Evolutionary conservation across 2,113 vertebrate species (phyloP).

Genomic region (Amphiprion percula): DNA sequence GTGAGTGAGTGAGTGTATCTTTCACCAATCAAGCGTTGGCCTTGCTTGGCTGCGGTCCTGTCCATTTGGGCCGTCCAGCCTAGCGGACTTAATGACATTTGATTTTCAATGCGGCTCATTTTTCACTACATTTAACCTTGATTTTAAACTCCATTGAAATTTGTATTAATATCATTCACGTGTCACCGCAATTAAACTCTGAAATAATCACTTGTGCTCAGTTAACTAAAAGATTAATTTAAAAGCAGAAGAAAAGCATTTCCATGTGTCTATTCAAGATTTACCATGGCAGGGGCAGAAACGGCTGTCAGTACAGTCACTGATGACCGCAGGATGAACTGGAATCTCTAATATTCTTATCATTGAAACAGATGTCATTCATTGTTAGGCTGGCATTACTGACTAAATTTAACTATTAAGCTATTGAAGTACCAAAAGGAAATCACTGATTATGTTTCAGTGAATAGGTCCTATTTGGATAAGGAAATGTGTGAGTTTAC

Average conservation of each 20-base stretch:
- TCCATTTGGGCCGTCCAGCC: conserved; percentile 40
- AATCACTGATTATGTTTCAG: too few species aligned
- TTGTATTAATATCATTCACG: conserved; percentile 43
- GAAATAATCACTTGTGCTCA: conserved; percentile 21
- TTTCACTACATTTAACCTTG: conserved; percentile 67
- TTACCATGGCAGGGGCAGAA: not conserved
- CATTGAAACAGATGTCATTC: not conserved
- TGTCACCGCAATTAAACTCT: conserved; percentile 35
- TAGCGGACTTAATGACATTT: conserved; percentile 45
- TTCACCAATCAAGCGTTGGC: conserved; percentile 32
- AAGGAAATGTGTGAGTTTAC: not conserved
- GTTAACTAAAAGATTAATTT: conserved; percentile 24
- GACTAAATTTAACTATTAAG: not conserved
- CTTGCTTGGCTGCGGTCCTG: conserved; percentile 27
- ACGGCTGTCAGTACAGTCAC: not conserved
- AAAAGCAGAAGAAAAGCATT: not conserved
- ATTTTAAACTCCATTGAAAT: conserved; percentile 47
- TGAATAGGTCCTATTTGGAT: too few species aligned
- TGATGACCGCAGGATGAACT: not conserved
- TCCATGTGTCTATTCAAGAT: not conserved
- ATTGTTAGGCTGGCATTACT: not conserved
- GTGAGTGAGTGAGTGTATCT: conserved; percentile 8
- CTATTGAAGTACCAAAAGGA: not conserved
- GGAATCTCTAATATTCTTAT: not conserved
- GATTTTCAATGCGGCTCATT: conserved; percentile 54